Base-by-base conservation (phyloP, 2,888 invertebrate species). In the Agrilus cyanescens region DNA sequence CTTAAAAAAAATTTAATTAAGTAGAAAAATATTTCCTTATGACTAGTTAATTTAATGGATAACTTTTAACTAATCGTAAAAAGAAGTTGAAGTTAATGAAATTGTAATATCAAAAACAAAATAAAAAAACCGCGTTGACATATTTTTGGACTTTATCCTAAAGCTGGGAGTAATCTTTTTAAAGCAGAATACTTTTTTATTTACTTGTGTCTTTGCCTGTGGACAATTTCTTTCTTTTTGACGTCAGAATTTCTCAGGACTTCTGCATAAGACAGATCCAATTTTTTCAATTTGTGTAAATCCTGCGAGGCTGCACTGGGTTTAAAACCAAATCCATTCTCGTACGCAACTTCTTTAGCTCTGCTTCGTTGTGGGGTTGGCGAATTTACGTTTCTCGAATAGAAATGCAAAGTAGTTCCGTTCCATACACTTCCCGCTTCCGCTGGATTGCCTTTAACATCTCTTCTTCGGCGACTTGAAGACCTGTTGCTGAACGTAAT, bases 181-280 rank as follows among this genome's bases (percentile, higher is more conserved):
- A 25, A 25, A 25, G 25, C 25, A 25, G 25, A 25, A 25, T 25
- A 25, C 8, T 25, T 25, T 4, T 10, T 25, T 25, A 25, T 10
- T 25, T 25, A 25, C 25, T 25, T 25, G 25, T 25, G 25, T 25
- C 25, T 25, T 4, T 25, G 25, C 4, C 10, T 25, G 10, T 25
- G 25, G 8, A 25, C 10, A 25, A 25, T 25, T 25, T 25, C 25
- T 25, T 25, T 25, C 32, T 62, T 63, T 36, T 69, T 70, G 42
- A 60, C 75, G 57, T 78, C 79, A 48, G 79, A 78, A 61, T 82
- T 80, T 50, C 84, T 73, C 48, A 89, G 68, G 14, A 82, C 89
- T 64, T 89, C 88, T 5, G 89, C 89, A 63, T 89, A 89, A 12
- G 87, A 85, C 59, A 85, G 73, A 57, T 89, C 88, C 40, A 89